phyloP scores from a whole-genome alignment of 2,888 invertebrate genomes.

The Geophilus truncorum region DNA sequence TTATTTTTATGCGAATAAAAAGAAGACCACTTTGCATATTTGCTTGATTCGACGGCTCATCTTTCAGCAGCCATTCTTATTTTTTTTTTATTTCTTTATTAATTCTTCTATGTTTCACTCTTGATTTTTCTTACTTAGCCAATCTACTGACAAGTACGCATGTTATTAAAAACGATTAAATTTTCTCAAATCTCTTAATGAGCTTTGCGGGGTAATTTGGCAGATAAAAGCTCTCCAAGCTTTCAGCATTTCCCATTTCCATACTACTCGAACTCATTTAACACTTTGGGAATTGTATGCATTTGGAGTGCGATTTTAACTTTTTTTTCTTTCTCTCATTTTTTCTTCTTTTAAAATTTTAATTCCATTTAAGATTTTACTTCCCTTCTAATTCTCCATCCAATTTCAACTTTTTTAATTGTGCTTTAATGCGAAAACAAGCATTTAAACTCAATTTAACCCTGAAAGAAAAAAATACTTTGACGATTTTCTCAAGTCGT shows the following conservation, averaged over 20 bases:
- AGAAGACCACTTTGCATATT: not conserved
- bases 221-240: not conserved
- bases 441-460: not conserved
- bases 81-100: not conserved
- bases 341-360: not conserved
- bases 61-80: not conserved
- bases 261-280: slow-evolving; percentile 24
- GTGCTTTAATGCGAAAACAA: not conserved
- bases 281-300: slow-evolving; percentile 27
- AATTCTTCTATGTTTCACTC: not conserved
- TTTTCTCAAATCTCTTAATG: slow-evolving; percentile 27
- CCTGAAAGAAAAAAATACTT: no score
- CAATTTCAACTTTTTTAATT: slow-evolving; percentile 10
- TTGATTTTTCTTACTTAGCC: not conserved
- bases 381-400: not conserved
- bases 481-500: not conserved
- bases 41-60: not conserved
- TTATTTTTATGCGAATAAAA: not conserved
- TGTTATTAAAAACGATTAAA: slow-evolving; percentile 24
- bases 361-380: slow-evolving; percentile 17
- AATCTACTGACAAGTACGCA: slow-evolving; percentile 7
- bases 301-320: not conserved
- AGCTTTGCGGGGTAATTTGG: slow-evolving; percentile 27
- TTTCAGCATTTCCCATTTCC: slow-evolving; percentile 17
- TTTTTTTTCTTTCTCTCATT: not conserved